Evolutionary conservation across 2,113 vertebrate species (phyloP).

Genomic region (Suncus etruscus): DNA sequence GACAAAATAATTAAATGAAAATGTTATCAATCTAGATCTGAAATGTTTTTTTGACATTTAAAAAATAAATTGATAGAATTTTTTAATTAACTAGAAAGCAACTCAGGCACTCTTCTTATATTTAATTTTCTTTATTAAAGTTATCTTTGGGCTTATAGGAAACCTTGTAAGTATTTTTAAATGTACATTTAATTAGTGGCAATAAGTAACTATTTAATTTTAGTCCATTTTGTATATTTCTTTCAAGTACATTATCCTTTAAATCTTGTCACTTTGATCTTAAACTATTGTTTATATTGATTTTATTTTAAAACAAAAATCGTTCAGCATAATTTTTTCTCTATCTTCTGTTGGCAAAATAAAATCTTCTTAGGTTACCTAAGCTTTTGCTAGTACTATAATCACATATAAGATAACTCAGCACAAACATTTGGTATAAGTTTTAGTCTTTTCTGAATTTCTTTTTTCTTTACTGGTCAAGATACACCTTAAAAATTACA

Average conservation of each 20-base stretch:
- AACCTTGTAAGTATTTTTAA: neutral
- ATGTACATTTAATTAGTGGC: slow-evolving; percentile 38
- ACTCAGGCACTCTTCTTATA: neutral
- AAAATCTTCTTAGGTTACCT: neutral
- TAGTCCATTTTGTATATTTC: slow-evolving; percentile 9
- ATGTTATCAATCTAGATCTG: slow-evolving; percentile 20
- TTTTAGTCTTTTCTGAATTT: slow-evolving; percentile 8
- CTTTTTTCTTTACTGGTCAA: slow-evolving; percentile 33
- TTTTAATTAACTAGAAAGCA: slow-evolving; percentile 23
- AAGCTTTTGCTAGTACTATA: slow-evolving; percentile 54
- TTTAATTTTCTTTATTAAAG: slow-evolving; percentile 41
- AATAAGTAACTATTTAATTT: slow-evolving; percentile 45
- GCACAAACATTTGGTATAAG: neutral
- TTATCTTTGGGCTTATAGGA: slow-evolving; percentile 1
- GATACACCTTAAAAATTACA: slow-evolving; percentile 56
- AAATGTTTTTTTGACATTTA: slow-evolving; percentile 12
- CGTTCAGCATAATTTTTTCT: slow-evolving; percentile 26
- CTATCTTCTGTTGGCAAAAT: slow-evolving; percentile 28
- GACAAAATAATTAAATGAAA: slow-evolving; percentile 47
- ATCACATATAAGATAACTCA: slow-evolving; percentile 51
- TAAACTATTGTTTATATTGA: slow-evolving; percentile 40
- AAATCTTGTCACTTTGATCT: slow-evolving; percentile 18
- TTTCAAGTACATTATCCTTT: neutral
- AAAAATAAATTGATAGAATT: slow-evolving; percentile 47
- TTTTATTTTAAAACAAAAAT: slow-evolving; percentile 47